A percentile compares a stretch with the other conserved stretches of the same genome.
Conservation (phyloP, 2,113 vertebrate genomes). For the Agapornis roseicollis region DNA sequence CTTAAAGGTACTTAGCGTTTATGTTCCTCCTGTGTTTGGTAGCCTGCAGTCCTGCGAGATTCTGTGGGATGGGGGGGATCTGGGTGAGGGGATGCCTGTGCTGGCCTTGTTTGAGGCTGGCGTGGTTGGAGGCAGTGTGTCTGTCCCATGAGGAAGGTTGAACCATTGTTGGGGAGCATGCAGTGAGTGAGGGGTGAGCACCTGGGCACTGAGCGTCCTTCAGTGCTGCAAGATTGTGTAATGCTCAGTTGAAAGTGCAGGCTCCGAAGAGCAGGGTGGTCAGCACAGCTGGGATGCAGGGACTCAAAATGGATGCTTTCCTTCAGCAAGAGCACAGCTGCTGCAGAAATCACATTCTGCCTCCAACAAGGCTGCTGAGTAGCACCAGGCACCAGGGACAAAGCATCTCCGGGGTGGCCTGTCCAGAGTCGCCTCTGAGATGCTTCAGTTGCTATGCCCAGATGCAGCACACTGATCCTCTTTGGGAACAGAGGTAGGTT, state of each 20-base stretch:
- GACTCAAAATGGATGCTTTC: neutral
- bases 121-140: accelerated
- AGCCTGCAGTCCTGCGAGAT: neutral
- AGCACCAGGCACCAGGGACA: neutral
- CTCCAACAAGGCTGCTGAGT: accelerated
- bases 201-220: neutral
- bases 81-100: accelerated
- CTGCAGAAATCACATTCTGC: neutral
- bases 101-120: neutral
- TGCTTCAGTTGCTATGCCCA: neutral
- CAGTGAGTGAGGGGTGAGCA: accelerated
- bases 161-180: accelerated
- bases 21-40: neutral
- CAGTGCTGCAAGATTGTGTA: neutral
- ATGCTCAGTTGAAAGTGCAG: neutral
- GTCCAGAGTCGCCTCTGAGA: neutral
- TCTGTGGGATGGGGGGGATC: neutral
- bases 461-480: neutral
- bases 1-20: neutral
- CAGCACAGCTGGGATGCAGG: neutral
- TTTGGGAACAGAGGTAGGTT: neutral
- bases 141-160: accelerated
- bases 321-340: neutral
- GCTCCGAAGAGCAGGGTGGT: neutral
- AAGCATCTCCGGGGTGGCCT: neutral